phyloP scores from a whole-genome alignment of 1,140 invertebrate species.

The Lucilia cuprina region DNA sequence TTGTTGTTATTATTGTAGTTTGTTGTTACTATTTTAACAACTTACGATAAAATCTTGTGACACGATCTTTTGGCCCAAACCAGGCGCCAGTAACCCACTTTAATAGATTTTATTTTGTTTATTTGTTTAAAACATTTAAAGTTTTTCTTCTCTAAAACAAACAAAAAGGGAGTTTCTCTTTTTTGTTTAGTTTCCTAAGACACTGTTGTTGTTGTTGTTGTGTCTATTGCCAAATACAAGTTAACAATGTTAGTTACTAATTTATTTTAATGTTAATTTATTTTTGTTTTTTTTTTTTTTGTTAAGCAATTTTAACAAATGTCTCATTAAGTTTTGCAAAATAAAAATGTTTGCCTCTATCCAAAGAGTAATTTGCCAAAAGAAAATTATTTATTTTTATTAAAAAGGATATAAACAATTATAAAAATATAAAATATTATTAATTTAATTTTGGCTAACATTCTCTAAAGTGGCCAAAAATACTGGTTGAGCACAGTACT shows the following conservation, averaged over 20 bases:
- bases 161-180: constrained; percentile 27
- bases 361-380: not conserved
- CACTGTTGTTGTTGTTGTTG: not conserved
- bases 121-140: not conserved
- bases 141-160: constrained; percentile 15
- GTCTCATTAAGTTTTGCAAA: not conserved
- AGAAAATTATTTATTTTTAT: not conserved
- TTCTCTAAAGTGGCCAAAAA: not conserved
- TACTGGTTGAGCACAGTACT: not conserved
- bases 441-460: not conserved
- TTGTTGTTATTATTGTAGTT: constrained; percentile 24
- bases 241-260: not conserved
- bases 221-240: not conserved
- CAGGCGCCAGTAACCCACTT: constrained; percentile 32
- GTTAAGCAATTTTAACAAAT: not conserved
- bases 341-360: not conserved
- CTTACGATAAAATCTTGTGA: constrained; percentile 33
- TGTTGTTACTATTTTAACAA: constrained; percentile 34
- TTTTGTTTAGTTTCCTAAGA: not conserved
- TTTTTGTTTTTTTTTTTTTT: not conserved
- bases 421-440: not conserved
- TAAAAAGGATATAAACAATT: not conserved
- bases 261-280: not conserved
- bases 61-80: constrained; percentile 30
- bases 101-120: constrained; percentile 29